Evolutionary conservation across 1,140 invertebrate species (phyloP).

Genomic region (Drosophila lini): DNA sequence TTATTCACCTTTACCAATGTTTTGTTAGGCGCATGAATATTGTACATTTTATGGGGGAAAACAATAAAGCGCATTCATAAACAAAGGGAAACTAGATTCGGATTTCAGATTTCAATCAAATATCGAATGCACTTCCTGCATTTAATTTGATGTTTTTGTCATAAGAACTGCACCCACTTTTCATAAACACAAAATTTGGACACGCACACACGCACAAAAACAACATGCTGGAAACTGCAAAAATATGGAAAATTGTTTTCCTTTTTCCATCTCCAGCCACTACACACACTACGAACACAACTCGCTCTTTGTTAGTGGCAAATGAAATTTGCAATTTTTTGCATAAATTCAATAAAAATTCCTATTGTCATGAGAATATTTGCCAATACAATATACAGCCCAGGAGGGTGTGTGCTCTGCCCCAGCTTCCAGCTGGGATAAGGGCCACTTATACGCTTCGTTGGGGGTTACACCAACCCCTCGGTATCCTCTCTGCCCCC

Average conservation of each 20-base stretch:
- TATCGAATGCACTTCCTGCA: conserved; percentile 29
- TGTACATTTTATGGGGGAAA: background rate
- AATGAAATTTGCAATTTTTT: conserved; percentile 81
- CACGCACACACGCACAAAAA: conserved; percentile 18
- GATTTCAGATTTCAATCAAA: conserved; percentile 29
- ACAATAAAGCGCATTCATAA: conserved; percentile 20
- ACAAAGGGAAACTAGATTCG: background rate
- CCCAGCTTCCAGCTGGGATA: conserved; percentile 52
- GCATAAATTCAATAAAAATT: conserved; percentile 83
- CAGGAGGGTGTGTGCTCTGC: background rate
- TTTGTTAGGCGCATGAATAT: conserved; percentile 2
- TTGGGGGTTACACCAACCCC: conserved; percentile 45
- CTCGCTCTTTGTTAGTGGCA: conserved; percentile 40
- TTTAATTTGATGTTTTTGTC: conserved; percentile 50
- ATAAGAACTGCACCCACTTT: conserved; percentile 19
- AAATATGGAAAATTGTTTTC: conserved; percentile 42
- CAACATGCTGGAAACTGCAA: conserved; percentile 14
- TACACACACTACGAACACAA: conserved; percentile 28
- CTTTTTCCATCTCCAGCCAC: conserved; percentile 12
- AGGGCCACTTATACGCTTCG: conserved; percentile 81
- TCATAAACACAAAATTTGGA: conserved; percentile 51
- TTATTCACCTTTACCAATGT: background rate
- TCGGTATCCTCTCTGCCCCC: background rate
- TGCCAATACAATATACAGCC: conserved; percentile 73
- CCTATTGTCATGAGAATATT: conserved; percentile 82